Evolutionary conservation across 2,888 invertebrate genomes (phyloP).

Genomic region (Agrotis clavis): DNA sequence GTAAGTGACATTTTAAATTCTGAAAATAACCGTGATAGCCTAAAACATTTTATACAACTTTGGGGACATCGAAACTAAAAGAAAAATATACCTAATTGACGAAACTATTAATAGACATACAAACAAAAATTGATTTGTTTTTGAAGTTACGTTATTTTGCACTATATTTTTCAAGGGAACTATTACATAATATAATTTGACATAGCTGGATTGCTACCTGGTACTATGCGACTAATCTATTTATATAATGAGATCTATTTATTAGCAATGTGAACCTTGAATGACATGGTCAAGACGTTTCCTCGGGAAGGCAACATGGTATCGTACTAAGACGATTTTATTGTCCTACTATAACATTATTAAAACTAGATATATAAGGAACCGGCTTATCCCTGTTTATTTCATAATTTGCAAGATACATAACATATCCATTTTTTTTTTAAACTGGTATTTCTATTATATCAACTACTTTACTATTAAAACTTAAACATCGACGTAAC

Average conservation of each 20-base stretch:
- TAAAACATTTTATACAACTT: background rate
- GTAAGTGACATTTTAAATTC: too few relatives aligned
- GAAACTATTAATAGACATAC: conserved; percentile 17
- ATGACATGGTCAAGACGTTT: conserved; percentile 27
- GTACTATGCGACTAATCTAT: conserved; percentile 40
- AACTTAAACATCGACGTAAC: background rate
- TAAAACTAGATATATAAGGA: conserved; percentile 16
- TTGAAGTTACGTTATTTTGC: background rate
- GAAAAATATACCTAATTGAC: conserved; percentile 8
- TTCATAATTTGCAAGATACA: background rate
- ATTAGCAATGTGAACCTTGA: conserved; percentile 39
- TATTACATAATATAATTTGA: conserved; percentile 30
- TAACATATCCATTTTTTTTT: conserved; percentile 5
- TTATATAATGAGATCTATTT: conserved; percentile 56
- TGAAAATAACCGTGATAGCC: too few relatives aligned
- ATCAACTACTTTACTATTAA: conserved; percentile 1
- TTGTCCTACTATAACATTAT: conserved; percentile 14
- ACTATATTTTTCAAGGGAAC: background rate
- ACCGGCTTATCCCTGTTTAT: background rate
- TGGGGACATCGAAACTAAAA: background rate
- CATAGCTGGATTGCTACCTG: background rate
- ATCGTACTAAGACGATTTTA: background rate
- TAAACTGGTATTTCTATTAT: conserved; percentile 3
- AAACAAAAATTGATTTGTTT: conserved; percentile 16
- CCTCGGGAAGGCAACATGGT: conserved; percentile 7